Evolutionary conservation across 64 coral and sea anemone species (phyloP), one percentile per base, ranked within the genome.

Genomic region (Acropora yongei): DNA sequence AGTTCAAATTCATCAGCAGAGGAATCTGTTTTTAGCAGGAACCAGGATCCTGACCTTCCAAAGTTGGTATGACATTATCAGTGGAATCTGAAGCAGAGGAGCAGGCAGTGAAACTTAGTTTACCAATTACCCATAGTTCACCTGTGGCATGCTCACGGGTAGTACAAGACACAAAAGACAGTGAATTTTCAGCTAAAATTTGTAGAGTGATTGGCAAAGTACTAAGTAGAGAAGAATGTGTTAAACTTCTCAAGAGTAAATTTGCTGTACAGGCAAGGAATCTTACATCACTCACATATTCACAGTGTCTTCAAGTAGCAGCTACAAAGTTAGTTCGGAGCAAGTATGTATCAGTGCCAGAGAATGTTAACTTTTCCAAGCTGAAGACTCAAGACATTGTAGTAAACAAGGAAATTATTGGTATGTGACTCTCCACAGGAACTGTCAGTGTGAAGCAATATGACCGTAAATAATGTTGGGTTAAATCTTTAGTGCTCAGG

Each of bases 221-320:
- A 67, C 63, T 12, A 67, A 67, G 63, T 67, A 67, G 6, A 67
- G 63, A 67, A 67, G 63, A 67, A 67, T 67, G 11, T 67, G 63
- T 67, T 67, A 67, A 67, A 67, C 63, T 67, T 67, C 63, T 67
- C 63, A 67, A 67, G 63, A 67, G 63, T 67, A 67, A 67, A 67
- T 67, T 67, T 67, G 16, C 63, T 67, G 63, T 67, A 67, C 63
- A 67, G 63, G 63, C 63, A 67, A 67, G 16, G 63, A 67, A 67
- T 67, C 63, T 67, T 67, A 67, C 63, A 67, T 67, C 63, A 67
- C 63, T 67, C 63, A 67, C 63, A 67, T 67, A 67, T 67, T 67
- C 63, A 67, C 63, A 67, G 55, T 58, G 55, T 67, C 6, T 6
- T 67, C 63, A 67, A 67, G 63, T 67, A 67, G 63, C 63, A 7